Evolutionary conservation across 2,888 invertebrate species (phyloP), one percentile per base, ranked within the genome.

Genomic region (Eucriotettix oculatus): DNA sequence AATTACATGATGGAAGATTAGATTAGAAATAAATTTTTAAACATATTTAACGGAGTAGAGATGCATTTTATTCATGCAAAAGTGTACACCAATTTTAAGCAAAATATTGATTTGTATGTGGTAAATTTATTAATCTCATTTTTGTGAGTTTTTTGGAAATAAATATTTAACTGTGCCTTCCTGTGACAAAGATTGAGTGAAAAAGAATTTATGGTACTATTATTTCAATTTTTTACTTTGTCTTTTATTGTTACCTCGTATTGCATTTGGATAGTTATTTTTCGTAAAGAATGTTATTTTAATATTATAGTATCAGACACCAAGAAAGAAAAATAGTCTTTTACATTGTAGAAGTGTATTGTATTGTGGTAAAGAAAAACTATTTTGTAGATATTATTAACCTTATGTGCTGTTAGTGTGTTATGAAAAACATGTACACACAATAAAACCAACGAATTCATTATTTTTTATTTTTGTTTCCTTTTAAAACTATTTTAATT

Each of bases 311-410:
- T 29, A 17, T 16, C 29, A 54, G 11, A 54, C 54, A 54, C 16
- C 29, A 29, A 54, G 29, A 54, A 17, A 54, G 17, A n/a, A 16
- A 17, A 29, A 54, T 17, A 54, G 29, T 54, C 16, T 16, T 54
- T 54, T 16, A 16, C 16, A 29, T 17, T 54, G 29, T 54, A 16
- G 16, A 54, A 16, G 16, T 16, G 54, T 54, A 29, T 59, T 54
- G 54, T 53, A 55, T 60, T 55, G 44, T 60, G 58, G 42, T 53
- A 53, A 58, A 29, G 7, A 29, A 29, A 29, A 29, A 29, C 69
- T 72, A 73, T 72, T 73, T 72, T 73, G 72, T 73, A 73, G 73
- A 73, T 73, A 73, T 72, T 73, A 71, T 73, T 73, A 73, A 73
- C 29, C 29, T 73, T 72, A 69, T 68, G 67, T 66, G 65, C 62